Percentiles rank a stretch among this genome's conserved stretches.
Conservation (phyloP, 64 coral and sea anemone genomes). For the Exaiptasia diaphana region DNA sequence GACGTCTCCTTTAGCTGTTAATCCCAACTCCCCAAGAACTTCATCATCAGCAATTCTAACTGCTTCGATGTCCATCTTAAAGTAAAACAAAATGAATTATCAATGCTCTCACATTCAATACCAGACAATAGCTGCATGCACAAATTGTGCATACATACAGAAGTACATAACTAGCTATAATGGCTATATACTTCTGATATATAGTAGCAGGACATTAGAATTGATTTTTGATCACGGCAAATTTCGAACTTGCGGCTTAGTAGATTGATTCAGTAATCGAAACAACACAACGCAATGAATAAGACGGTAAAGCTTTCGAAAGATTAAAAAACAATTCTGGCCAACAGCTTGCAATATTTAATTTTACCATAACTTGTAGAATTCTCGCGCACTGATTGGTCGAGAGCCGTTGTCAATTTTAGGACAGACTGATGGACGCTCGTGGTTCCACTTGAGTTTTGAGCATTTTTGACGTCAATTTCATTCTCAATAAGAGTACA, state of each 20-base stretch:
- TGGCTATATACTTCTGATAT: not conserved
- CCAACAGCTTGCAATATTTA: no score
- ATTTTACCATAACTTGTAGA: no score
- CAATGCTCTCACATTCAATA: no score
- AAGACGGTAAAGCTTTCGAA: no score
- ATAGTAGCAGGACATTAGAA: not conserved
- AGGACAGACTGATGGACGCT: not conserved
- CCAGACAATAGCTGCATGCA: no score
- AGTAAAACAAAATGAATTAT: not conserved
- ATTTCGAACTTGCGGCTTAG: not conserved
- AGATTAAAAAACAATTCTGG: no score
- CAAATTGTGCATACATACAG: not conserved
- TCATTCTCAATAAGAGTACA: not conserved
- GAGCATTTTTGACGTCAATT: not conserved
- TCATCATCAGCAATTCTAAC: constrained; percentile 9
- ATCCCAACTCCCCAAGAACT: constrained; percentile 29
- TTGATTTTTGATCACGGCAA: not conserved
- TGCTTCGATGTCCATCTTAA: constrained; percentile 59
- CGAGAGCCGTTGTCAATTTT: not conserved
- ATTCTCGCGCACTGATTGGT: no score
- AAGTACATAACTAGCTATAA: not conserved
- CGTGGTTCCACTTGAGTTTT: not conserved
- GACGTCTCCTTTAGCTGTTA: constrained; percentile 64
- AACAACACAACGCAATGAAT: no score
- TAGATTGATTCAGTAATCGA: no score